phyloP scores from a whole-genome alignment of 2,113 vertebrate genomes.

The Corythaeola cristata region DNA sequence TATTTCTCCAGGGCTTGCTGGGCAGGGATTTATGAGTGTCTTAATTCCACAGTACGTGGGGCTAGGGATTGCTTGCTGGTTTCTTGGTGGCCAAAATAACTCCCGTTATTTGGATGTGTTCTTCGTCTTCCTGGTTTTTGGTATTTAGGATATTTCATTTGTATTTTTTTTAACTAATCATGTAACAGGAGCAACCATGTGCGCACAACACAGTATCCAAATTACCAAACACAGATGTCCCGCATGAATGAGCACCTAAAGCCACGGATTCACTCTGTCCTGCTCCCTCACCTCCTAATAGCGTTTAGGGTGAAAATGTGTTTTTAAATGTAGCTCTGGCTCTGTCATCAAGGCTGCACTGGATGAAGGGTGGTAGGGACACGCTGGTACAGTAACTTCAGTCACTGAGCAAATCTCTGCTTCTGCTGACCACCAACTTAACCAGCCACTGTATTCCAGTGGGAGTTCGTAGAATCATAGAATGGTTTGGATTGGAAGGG shows the following conservation, averaged over 20 bases:
- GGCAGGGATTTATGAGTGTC: constrained; percentile 42
- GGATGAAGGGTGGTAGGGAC: accelerated
- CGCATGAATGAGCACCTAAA: neutral
- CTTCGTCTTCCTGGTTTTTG: neutral
- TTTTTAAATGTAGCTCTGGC: neutral
- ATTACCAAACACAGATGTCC: neutral
- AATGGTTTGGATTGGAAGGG: too few species aligned
- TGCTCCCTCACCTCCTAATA: neutral
- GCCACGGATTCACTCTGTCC: neutral
- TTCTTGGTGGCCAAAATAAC: neutral
- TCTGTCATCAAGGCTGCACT: neutral
- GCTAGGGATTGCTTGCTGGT: neutral
- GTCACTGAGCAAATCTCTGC: neutral
- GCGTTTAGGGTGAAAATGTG: neutral
- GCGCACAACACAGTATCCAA: neutral
- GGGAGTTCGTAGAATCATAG: too few species aligned
- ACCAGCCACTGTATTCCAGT: neutral
- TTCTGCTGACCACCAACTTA: neutral
- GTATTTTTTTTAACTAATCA: neutral
- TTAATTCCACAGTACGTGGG: constrained; percentile 25
- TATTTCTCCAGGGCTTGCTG: constrained; percentile 58
- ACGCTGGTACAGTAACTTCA: neutral
- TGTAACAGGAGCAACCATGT: neutral
- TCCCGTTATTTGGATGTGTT: neutral
- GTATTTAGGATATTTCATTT: neutral